These are phyloP conservation scores for Watsonalla cultraria DNA, from an alignment of 2,888 invertebrate genomes.

Conservation along the genomic window DNA sequence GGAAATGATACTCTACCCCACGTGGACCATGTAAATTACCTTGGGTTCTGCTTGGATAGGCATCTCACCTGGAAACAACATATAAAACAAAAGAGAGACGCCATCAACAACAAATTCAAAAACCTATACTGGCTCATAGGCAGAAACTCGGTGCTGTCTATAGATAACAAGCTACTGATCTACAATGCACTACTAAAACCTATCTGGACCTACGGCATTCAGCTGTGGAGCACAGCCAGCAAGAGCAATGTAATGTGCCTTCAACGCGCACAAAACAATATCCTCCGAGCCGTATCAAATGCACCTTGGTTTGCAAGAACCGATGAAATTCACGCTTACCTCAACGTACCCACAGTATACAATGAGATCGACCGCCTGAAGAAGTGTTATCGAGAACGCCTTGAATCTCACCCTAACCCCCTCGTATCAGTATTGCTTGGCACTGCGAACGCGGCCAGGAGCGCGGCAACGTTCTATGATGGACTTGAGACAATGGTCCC, in stretches of 20 bases:
- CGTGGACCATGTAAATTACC: too few species aligned
- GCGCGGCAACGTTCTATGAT: too few species aligned
- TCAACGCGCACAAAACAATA: background rate
- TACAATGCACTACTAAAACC: background rate
- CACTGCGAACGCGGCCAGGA: too few species aligned
- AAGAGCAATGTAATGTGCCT: background rate
- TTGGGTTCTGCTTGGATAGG: too few species aligned
- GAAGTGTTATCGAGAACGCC: too few species aligned
- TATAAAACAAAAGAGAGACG: background rate
- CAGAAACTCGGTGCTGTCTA: background rate
- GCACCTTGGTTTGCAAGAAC: background rate
- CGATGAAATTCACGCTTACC: background rate
- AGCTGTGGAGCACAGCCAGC: background rate
- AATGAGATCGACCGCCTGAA: too few species aligned
- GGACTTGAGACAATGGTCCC: too few species aligned
- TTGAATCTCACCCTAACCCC: too few species aligned
- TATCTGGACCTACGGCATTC: background rate
- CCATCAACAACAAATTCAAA: background rate
- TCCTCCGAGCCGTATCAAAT: background rate
- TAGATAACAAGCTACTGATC: background rate
- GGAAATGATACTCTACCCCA: too few species aligned
- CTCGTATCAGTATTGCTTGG: too few species aligned
- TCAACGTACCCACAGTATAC: background rate
- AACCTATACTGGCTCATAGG: background rate
- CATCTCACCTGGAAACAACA: too few species aligned